These are phyloP conservation scores for Erebia palarica DNA, from an alignment of 2,888 invertebrate species.

Conservation along the genomic window DNA sequence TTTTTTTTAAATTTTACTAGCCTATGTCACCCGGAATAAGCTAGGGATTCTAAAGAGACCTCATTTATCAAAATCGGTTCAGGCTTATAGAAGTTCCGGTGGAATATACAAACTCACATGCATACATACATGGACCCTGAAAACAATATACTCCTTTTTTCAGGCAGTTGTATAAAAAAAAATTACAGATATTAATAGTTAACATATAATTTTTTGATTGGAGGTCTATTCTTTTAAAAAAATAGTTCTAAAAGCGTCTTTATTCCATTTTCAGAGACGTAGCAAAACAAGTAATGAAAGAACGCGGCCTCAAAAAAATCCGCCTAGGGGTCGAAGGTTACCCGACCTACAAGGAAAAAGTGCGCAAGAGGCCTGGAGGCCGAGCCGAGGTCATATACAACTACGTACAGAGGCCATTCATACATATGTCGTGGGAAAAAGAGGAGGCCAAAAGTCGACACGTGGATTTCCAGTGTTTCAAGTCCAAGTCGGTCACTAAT, in stretches of 20 bases:
- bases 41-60: too few relatives aligned
- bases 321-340: slow-evolving; percentile 99
- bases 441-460: slow-evolving; percentile 99
- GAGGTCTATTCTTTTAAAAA: background rate
- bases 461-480: slow-evolving; percentile 99
- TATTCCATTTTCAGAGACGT: slow-evolving; percentile 87
- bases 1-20: too few relatives aligned
- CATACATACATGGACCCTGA: too few relatives aligned
- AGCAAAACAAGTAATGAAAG: slow-evolving; percentile 99
- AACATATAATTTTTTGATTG: too few relatives aligned
- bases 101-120: too few relatives aligned
- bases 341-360: slow-evolving; percentile 99
- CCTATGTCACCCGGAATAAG: too few relatives aligned
- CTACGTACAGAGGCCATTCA: slow-evolving; percentile 99
- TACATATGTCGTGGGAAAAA: slow-evolving; percentile 99
- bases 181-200: too few relatives aligned
- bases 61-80: too few relatives aligned
- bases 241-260: background rate
- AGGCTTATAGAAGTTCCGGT: too few relatives aligned
- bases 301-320: slow-evolving; percentile 98
- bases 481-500: slow-evolving; percentile 98
- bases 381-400: slow-evolving; percentile 98
- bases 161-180: too few relatives aligned
- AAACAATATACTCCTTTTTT: too few relatives aligned
- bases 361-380: slow-evolving; percentile 96